Evolutionary conservation across 2,797 vertebrate species (phyloP), one percentile per base, ranked within the genome.

Genomic region (Eospalax fontanierii): DNA sequence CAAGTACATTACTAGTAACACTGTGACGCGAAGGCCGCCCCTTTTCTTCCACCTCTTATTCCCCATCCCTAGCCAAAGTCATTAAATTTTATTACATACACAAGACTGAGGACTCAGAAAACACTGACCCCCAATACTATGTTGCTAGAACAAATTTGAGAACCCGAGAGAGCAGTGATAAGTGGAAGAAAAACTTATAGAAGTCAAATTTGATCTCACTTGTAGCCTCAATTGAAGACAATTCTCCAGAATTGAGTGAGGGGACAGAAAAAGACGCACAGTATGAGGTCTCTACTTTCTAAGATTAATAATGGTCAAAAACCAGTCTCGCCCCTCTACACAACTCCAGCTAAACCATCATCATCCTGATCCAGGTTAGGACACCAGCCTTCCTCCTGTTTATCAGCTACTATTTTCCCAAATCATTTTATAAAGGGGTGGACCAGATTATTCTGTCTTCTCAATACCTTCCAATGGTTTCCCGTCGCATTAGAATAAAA

Each of bases 401-500:
- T 8, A 24, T 6, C 28, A n/a, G 11, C 70, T 30, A 12, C 66
- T 43, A 40, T 22, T 5, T 24, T 76, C n/a, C n/a, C n/a, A 71
- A 86, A 15, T 35, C 24, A 14, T 71, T 38, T 83, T 75, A 22
- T 22, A 11, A 88, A 71, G 71, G 93, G 78, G 8, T 10, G 5
- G 4, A 38, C 1, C 2, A 50, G 18, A 46, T 5, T 61, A 21
- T 54, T 65, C 66, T 75, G 46, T 71, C 14, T n/a, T 63, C 8
- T 71, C 28, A 38, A 70, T 57, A 75, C 33, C n/a, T 63, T 80
- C 50, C 8, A 66, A 8, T 1, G 0, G 22, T 22, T 57, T 87
- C 61, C 71, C 63, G 68, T 61, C 63, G 76, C 35, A 63, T 61
- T 1, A 88, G 83, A 93, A 82, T 8, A 76, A 91, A 91, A 43